These are phyloP conservation scores for Rhopalosiphum padi DNA, from an alignment of 1,140 invertebrate species.

Conservation along the genomic window DNA sequence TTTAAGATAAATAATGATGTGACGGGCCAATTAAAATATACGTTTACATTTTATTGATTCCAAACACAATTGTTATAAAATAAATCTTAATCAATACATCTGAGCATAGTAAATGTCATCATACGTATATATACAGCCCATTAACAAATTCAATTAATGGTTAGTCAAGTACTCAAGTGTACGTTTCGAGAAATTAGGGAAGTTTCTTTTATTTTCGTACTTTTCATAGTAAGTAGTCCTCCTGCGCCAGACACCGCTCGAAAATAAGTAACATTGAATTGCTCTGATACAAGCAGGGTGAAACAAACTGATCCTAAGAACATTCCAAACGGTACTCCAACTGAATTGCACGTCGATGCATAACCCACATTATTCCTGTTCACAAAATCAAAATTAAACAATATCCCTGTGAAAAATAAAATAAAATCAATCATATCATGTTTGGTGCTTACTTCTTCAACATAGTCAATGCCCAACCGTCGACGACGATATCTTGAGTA, in stretches of 20 bases:
- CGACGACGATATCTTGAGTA: slow-evolving; percentile 96
- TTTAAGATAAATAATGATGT: too few species aligned
- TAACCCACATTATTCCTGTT: slow-evolving; percentile 89
- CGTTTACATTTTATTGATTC: too few species aligned
- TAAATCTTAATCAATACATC: neutral
- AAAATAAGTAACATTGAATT: slow-evolving; percentile 95
- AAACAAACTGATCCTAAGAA: slow-evolving; percentile 98
- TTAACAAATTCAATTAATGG: neutral
- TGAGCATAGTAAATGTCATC: neutral
- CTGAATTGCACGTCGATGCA: slow-evolving; percentile 97
- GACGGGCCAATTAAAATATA: too few species aligned
- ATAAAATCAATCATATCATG: neutral
- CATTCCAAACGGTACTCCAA: slow-evolving; percentile 97
- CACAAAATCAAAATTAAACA: neutral
- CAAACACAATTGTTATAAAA: neutral
- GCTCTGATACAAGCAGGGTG: slow-evolving; percentile 92
- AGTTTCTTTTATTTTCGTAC: slow-evolving; percentile 67
- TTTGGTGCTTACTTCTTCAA: slow-evolving; percentile 64
- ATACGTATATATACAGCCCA: neutral
- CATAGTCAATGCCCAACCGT: slow-evolving; percentile 63
- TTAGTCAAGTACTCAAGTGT: neutral
- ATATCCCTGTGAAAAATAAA: neutral
- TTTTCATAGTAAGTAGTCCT: slow-evolving; percentile 84
- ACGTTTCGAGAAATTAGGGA: neutral
- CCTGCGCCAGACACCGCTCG: slow-evolving; percentile 72